Base-by-base conservation (phyloP, 2,113 vertebrate species). In the Xiphorhynchus elegans region DNA sequence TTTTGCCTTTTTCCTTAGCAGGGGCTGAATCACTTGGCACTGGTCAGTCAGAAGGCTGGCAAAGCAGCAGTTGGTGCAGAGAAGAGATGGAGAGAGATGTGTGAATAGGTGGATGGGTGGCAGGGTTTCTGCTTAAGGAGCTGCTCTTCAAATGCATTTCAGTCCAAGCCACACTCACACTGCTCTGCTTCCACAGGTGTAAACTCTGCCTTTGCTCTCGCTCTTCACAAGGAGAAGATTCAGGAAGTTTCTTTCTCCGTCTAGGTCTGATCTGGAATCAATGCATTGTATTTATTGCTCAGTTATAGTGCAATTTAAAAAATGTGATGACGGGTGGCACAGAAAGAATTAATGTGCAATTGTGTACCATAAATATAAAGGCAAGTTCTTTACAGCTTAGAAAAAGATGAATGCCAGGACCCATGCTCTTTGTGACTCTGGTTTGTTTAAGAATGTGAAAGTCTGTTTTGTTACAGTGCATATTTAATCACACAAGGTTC, bases 1-100 rank as follows among this genome's bases (percentile, higher is more conserved):
- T 93, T 95, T 95, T 94, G 46, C 68, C 56, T 49, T 92, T 94
- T 77, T 80, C 69, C 40, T 59, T 40, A 35, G 52, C 21, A 26
- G 47, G 52, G 39, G 28, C 88, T 90, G 49, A 90, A 50, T 84
- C 42, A 0, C 56, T 90, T 92, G 90, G 69, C 73, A 42, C 1
- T 0, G 6, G 47, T 10, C 29, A 13, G 37, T 25, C 29, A 69
- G 67, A 26, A 10, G 39, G 33, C 70, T 90, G 86, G 63, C 63
- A 77, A 42, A 69, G 74, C 81, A 58, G 86, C 70, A 50, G 52
- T 7, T 0, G 0, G 74, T 44, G 84, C 82, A 74, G 68, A 5
- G 69, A 13, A 50, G 89, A 24, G 47, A 2, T 1, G 7, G 70
- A 69, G 67, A 18, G 72, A 68, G 42, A 23, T 49, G 49, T 23